Percentiles rank a stretch among this genome's conserved stretches.
Evolutionary conservation across 2,113 vertebrate species (phyloP).

Genomic region (Platichthys stellatus): DNA sequence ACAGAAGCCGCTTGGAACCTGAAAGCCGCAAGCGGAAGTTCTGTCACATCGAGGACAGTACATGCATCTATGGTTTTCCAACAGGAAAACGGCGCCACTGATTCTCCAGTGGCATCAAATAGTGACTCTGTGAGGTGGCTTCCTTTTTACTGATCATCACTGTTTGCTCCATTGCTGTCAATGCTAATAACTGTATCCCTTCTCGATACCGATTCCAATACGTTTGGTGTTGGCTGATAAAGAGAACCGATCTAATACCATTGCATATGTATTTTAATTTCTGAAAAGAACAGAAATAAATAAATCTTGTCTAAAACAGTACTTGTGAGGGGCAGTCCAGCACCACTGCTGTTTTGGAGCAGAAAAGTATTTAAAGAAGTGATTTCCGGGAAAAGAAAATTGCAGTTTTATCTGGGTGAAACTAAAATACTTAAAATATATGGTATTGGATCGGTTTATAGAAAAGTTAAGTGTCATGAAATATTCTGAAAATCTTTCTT

Average conservation of each 20-base stretch:
- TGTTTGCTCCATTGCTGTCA: not conserved
- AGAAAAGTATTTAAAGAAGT: too few species aligned
- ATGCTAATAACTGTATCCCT: not conserved
- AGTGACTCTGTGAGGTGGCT: constrained; percentile 55
- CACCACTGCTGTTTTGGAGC: too few species aligned
- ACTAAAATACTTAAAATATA: too few species aligned
- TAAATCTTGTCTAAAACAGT: too few species aligned
- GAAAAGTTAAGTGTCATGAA: constrained; percentile 85
- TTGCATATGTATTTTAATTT: too few species aligned
- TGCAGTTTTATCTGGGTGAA: too few species aligned
- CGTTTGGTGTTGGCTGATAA: too few species aligned
- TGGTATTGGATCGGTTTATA: too few species aligned
- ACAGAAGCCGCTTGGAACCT: constrained; percentile 55
- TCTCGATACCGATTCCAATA: too few species aligned
- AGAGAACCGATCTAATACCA: too few species aligned
- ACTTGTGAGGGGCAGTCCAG: too few species aligned
- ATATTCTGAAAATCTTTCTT: constrained; percentile 54
- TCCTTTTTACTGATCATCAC: constrained; percentile 7
- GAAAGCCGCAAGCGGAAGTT: constrained; percentile 66
- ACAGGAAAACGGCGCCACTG: constrained; percentile 46
- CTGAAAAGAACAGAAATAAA: too few species aligned
- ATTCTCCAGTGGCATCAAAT: constrained; percentile 57
- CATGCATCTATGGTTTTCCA: not conserved
- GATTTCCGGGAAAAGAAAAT: constrained; percentile 38
- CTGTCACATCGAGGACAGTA: constrained; percentile 48